phyloP scores from a whole-genome alignment of 2,797 vertebrate genomes.

The Parotocinclus haroldoi region DNA sequence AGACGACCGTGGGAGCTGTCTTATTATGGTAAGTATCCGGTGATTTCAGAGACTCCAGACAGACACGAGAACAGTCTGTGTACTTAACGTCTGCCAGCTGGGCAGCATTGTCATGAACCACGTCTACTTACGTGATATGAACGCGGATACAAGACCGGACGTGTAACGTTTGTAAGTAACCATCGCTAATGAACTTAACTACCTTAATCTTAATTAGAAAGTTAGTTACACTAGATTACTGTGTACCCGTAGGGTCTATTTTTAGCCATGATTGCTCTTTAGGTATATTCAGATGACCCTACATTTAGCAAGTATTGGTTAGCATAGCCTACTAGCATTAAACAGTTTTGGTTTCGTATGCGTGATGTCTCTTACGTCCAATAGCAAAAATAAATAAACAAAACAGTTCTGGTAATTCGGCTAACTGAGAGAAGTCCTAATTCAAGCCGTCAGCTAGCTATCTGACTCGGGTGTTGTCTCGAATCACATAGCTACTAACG shows the following conservation, averaged over 20 bases:
- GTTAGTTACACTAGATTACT: neutral
- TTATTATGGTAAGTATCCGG: constrained; percentile 10
- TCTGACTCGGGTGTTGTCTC: too few relatives aligned
- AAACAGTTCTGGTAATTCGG: too few relatives aligned
- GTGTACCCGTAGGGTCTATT: too few relatives aligned
- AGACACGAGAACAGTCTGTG: neutral
- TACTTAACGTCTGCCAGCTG: constrained; percentile 15
- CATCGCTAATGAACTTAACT: neutral
- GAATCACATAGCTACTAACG: too few relatives aligned
- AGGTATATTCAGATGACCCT: neutral
- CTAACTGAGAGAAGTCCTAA: neutral
- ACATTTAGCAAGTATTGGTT: constrained; percentile 15
- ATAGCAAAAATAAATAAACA: too few relatives aligned
- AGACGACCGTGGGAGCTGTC: too few relatives aligned
- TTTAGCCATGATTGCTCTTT: neutral
- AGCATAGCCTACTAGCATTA: constrained; percentile 11
- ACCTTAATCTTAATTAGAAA: neutral
- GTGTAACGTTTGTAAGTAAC: neutral
- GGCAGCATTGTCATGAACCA: constrained; percentile 1
- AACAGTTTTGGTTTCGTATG: neutral
- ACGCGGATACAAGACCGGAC: constrained; percentile 11
- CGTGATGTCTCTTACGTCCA: too few relatives aligned
- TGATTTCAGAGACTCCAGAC: neutral
- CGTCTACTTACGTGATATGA: constrained; percentile 1
- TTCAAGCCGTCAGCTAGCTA: too few relatives aligned